Conservation (phyloP, 2,888 invertebrate species). For the Elegia similella region DNA sequence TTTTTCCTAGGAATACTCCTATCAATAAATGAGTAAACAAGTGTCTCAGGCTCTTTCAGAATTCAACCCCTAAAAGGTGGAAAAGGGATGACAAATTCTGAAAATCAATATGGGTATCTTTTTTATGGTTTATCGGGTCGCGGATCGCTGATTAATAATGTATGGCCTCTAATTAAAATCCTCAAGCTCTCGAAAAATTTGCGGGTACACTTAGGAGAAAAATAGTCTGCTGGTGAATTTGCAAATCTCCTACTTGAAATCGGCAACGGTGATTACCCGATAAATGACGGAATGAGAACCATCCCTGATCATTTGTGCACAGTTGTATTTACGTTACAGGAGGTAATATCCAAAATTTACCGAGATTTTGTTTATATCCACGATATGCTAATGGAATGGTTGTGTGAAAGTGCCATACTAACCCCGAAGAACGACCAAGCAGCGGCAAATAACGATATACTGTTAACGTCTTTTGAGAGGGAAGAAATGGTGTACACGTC, state of each 20-base stretch:
- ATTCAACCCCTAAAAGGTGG: too few relatives aligned
- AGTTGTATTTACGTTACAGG: not conserved
- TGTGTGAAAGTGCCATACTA: not conserved
- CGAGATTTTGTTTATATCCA: not conserved
- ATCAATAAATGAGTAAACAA: too few relatives aligned
- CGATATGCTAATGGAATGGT: not conserved
- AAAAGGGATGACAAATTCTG: too few relatives aligned
- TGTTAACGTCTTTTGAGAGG: too few relatives aligned
- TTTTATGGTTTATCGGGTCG: too few relatives aligned
- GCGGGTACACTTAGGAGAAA: constrained; percentile 21
- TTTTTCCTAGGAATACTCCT: too few relatives aligned
- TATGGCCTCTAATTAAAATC: constrained; percentile 20
- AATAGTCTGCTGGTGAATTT: constrained; percentile 20
- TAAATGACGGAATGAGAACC: not conserved
- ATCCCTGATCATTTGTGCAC: not conserved
- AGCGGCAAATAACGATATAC: too few relatives aligned
- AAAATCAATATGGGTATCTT: too few relatives aligned
- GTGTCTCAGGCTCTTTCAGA: too few relatives aligned
- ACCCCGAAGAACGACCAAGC: not conserved
- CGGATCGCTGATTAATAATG: too few relatives aligned
- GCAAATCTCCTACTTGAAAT: constrained; percentile 25
- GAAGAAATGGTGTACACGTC: too few relatives aligned
- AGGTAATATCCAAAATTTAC: not conserved
- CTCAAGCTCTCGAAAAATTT: constrained; percentile 23
- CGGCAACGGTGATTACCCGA: constrained; percentile 24